Evolutionary conservation across 2,888 invertebrate species (phyloP).

Genomic region (Mycalesis mineus): DNA sequence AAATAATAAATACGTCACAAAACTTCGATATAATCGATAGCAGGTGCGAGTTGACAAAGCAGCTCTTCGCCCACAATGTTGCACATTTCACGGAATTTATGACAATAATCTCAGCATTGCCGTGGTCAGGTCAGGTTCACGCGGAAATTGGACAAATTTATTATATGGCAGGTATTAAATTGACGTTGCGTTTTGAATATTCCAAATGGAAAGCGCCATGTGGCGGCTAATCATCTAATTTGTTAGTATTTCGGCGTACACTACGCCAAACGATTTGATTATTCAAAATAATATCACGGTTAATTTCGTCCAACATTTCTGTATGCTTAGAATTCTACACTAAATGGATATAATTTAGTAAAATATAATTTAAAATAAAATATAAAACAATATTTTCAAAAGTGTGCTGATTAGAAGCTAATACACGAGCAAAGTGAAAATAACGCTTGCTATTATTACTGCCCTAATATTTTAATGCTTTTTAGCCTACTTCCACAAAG

Average conservation of each 20-base stretch:
- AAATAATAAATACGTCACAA: neutral
- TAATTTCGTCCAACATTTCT: no score
- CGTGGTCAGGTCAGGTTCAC: slow-evolving; percentile 50
- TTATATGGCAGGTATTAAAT: slow-evolving; percentile 44
- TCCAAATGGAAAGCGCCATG: slow-evolving; percentile 25
- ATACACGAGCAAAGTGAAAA: no score
- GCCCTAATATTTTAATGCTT: no score
- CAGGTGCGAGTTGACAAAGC: slow-evolving; percentile 1
- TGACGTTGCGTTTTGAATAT: slow-evolving; percentile 46
- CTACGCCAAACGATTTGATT: neutral
- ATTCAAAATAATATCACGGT: no score
- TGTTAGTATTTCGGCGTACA: slow-evolving; percentile 2
- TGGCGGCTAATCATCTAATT: slow-evolving; percentile 13
- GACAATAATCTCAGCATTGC: slow-evolving; percentile 60
- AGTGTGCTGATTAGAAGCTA: no score
- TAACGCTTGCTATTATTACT: no score
- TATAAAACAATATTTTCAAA: no score
- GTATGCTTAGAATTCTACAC: no score
- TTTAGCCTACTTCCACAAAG: no score
- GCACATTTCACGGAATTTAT: slow-evolving; percentile 10
- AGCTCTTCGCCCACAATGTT: neutral
- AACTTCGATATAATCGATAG: neutral
- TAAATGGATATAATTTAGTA: no score
- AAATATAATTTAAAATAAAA: no score
- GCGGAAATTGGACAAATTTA: slow-evolving; percentile 54